Evolutionary conservation across 1,140 invertebrate genomes (phyloP).

Genomic region (Anoplophora glabripennis): DNA sequence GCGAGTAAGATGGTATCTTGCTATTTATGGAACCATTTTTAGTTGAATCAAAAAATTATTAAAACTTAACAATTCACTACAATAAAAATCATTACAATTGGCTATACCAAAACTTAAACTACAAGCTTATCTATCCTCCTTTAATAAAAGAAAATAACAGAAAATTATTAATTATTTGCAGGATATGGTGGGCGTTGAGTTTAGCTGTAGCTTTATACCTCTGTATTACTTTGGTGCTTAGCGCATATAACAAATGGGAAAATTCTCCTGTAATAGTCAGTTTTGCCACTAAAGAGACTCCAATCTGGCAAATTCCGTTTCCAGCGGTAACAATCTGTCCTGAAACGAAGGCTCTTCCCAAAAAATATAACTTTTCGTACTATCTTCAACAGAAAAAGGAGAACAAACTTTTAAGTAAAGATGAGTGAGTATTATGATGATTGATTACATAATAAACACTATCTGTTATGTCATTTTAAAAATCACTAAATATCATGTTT

Average conservation of each 20-base stretch:
- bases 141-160: too few species aligned
- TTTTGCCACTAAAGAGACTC: slow-evolving; percentile 52
- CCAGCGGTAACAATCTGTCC: slow-evolving; percentile 56
- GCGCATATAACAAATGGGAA: slow-evolving; percentile 53
- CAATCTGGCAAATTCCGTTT: slow-evolving; percentile 56
- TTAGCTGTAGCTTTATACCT: slow-evolving; percentile 7
- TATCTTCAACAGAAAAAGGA: neutral
- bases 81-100: too few species aligned
- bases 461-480: too few species aligned
- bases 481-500: too few species aligned
- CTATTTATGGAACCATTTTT: too few species aligned
- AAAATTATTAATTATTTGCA: too few species aligned
- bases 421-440: slow-evolving; percentile 4
- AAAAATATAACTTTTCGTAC: neutral
- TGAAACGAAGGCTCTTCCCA: slow-evolving; percentile 38
- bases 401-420: neutral
- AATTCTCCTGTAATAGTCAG: slow-evolving; percentile 55
- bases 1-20: too few species aligned
- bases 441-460: too few species aligned
- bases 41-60: too few species aligned
- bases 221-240: slow-evolving; percentile 29
- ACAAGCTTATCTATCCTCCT: too few species aligned
- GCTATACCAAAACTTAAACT: too few species aligned
- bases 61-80: too few species aligned
- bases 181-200: slow-evolving; percentile 30